phyloP scores from a whole-genome alignment of 2,113 vertebrate genomes.

The Sprattus sprattus region DNA sequence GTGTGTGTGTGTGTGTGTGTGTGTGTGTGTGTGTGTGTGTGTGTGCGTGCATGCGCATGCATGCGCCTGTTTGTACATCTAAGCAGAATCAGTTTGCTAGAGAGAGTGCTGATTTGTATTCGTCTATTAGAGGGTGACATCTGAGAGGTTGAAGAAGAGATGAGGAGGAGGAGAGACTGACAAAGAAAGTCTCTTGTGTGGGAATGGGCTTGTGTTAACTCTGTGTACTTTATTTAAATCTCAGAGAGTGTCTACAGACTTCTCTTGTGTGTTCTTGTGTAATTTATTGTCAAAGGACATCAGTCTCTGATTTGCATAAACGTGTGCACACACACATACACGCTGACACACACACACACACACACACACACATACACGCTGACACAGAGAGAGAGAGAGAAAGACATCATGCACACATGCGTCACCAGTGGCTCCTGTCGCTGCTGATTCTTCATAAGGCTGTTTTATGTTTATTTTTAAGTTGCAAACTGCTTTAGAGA shows the following conservation, averaged over 20 bases:
- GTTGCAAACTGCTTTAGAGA: not conserved
- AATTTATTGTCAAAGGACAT: not conserved
- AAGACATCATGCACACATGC: not conserved
- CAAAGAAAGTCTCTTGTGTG: not conserved
- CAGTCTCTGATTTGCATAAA: not conserved
- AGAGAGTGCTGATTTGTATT: not conserved
- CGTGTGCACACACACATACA: too few species aligned
- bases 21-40: too few species aligned
- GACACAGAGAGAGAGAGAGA: not conserved
- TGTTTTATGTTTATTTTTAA: constrained; percentile 11
- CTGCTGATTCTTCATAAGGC: not conserved
- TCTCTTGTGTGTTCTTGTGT: not conserved
- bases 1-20: too few species aligned
- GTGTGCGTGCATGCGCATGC: not conserved
- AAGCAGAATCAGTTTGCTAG: not conserved
- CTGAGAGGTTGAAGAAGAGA: not conserved
- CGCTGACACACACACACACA: too few species aligned
- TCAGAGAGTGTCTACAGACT: not conserved
- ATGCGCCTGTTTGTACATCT: not conserved
- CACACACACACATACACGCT: not conserved
- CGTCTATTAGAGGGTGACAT: not conserved
- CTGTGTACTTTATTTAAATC: not conserved
- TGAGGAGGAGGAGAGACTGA: not conserved
- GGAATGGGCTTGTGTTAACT: not conserved
- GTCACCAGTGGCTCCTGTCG: not conserved